Conservation (phyloP, 2,113 vertebrate genomes). For the Chaenogobius annularis region DNA sequence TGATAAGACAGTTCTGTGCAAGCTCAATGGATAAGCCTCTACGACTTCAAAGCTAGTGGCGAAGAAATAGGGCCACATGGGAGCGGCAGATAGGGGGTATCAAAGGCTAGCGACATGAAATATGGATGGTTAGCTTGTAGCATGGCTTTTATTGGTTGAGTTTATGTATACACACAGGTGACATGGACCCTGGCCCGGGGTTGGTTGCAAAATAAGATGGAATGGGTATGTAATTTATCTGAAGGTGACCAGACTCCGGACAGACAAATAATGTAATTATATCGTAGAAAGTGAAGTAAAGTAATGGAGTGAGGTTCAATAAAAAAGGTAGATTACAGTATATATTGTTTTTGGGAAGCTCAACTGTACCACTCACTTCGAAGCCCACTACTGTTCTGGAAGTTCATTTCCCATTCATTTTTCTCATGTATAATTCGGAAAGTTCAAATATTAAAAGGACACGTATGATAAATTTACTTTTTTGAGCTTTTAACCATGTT, state of each 20-base stretch:
- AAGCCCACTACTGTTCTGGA: too few relatives aligned
- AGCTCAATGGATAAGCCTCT: constrained; percentile 43
- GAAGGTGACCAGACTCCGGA: constrained; percentile 11
- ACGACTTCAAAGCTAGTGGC: constrained; percentile 30
- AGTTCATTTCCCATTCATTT: too few relatives aligned
- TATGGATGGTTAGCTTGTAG: constrained; percentile 7
- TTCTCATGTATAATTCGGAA: too few relatives aligned
- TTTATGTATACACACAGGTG: background rate
- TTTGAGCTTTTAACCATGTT: too few relatives aligned
- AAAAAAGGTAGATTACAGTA: background rate
- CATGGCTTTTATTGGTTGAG: background rate
- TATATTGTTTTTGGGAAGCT: background rate
- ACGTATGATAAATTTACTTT: too few relatives aligned
- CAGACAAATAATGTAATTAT: constrained; percentile 13
- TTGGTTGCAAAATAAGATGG: constrained; percentile 13
- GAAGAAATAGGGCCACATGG: constrained; percentile 43
- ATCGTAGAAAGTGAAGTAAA: background rate
- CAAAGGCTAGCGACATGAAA: constrained; percentile 27
- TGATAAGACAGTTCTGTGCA: constrained; percentile 49
- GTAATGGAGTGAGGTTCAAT: background rate
- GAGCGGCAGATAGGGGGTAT: constrained; percentile 33
- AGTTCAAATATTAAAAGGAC: too few relatives aligned
- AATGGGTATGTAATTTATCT: constrained; percentile 7
- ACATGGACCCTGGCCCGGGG: constrained; percentile 5
- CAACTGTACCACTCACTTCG: too few relatives aligned